Conservation (phyloP, 2,888 invertebrate genomes). For the Ennomos erosarius region DNA sequence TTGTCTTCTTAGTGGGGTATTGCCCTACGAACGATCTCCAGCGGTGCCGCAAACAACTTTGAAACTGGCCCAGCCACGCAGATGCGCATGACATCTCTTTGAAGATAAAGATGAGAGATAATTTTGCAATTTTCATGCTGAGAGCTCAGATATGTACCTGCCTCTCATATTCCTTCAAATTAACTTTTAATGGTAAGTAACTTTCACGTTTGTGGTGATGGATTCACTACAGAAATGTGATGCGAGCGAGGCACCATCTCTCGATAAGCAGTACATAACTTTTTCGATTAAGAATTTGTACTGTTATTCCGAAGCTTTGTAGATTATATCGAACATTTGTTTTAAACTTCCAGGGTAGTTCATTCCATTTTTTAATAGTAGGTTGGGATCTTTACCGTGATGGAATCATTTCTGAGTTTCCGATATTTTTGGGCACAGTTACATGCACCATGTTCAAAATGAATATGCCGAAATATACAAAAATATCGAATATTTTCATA, state of each 20-base stretch:
- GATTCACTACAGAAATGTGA: slow-evolving; percentile 49
- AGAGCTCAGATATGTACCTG: slow-evolving; percentile 69
- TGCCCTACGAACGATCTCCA: slow-evolving; percentile 56
- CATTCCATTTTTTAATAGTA: too few relatives aligned
- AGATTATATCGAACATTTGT: too few relatives aligned
- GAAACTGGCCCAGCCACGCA: slow-evolving; percentile 74
- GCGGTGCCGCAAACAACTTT: slow-evolving; percentile 76
- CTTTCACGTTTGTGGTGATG: slow-evolving; percentile 60
- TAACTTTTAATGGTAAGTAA: slow-evolving; percentile 73
- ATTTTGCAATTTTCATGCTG: slow-evolving; percentile 81
- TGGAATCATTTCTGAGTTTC: too few relatives aligned
- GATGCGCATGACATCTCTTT: slow-evolving; percentile 83
- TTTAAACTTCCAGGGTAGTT: too few relatives aligned
- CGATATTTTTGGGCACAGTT: too few relatives aligned
- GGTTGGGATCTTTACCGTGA: too few relatives aligned
- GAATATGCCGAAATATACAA: too few relatives aligned
- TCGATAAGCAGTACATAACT: slow-evolving; percentile 60
- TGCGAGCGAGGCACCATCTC: slow-evolving; percentile 46
- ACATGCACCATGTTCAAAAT: too few relatives aligned
- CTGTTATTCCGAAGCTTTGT: slow-evolving; percentile 26
- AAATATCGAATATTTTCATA: too few relatives aligned
- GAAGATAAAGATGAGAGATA: slow-evolving; percentile 83
- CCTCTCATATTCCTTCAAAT: slow-evolving; percentile 74
- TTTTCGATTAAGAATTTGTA: slow-evolving; percentile 54
- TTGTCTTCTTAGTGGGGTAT: slow-evolving; percentile 4